Evolutionary conservation across 1,140 invertebrate species (phyloP).

Genomic region (Amyelois transitella): DNA sequence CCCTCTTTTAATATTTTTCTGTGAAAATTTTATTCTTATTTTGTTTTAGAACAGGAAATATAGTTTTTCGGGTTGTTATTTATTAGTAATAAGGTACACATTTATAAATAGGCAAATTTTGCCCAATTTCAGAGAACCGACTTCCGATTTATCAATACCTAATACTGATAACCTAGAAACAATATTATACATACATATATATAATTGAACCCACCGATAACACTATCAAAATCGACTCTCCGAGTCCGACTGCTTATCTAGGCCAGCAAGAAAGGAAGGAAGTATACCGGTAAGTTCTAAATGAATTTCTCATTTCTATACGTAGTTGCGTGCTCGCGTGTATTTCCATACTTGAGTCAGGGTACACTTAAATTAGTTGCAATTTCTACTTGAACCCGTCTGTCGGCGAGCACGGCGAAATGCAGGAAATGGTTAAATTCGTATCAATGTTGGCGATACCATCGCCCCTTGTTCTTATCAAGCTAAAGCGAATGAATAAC

Average conservation of each 20-base stretch:
- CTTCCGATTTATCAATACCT: too few species aligned
- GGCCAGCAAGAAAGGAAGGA: not conserved
- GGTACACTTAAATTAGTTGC: conserved; percentile 68
- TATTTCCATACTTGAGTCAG: conserved; percentile 44
- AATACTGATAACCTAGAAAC: too few species aligned
- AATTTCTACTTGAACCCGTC: conserved; percentile 60
- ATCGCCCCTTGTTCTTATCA: conserved; percentile 8
- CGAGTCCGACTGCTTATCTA: not conserved
- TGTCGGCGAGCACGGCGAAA: conserved; percentile 41
- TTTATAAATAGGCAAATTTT: too few species aligned
- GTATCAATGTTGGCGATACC: conserved; percentile 33
- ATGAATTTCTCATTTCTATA: not conserved
- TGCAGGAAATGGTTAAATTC: conserved; percentile 51
- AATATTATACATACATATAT: too few species aligned
- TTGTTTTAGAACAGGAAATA: not conserved
- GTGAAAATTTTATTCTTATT: not conserved
- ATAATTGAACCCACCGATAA: too few species aligned
- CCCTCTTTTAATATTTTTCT: conserved; percentile 18
- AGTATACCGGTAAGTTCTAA: not conserved
- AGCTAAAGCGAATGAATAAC: conserved; percentile 1
- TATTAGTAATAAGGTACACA: too few species aligned
- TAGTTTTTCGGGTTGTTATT: conserved; percentile 2
- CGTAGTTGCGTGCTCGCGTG: conserved; percentile 60
- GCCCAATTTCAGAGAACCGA: too few species aligned
- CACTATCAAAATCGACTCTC: too few species aligned